Evolutionary conservation across 1,140 invertebrate genomes (phyloP).

Genomic region (Ceratitis capitata): DNA sequence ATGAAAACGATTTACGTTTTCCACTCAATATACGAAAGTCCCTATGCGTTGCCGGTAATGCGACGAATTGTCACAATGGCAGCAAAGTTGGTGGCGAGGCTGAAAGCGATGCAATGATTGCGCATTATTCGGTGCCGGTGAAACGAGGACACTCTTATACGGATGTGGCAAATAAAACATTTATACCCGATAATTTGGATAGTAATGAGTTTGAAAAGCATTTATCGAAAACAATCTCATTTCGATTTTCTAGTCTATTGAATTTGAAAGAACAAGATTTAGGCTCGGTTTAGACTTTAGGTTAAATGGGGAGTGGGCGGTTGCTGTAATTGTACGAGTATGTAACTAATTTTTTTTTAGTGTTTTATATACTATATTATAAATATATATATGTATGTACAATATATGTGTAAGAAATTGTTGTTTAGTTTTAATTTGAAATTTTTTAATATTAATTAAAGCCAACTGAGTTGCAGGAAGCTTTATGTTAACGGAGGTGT

Average conservation of each 20-base stretch:
- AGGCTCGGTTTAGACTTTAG: background rate
- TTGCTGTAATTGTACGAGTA: no score
- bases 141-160: conserved; percentile 60
- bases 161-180: conserved; percentile 62
- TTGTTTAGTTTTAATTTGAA: background rate
- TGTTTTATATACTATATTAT: conserved; percentile 43
- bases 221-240: conserved; percentile 62
- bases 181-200: conserved; percentile 61
- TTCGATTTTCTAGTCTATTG: conserved; percentile 61
- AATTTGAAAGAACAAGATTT: conserved; percentile 59
- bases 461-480: background rate
- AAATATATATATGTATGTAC: background rate
- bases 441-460: background rate
- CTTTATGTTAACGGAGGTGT: background rate
- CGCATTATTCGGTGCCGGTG: conserved; percentile 58
- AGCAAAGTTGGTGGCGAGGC: conserved; percentile 39
- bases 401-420: background rate
- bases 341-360: background rate
- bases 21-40: conserved; percentile 60
- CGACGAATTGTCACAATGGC: conserved; percentile 57
- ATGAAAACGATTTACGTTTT: conserved; percentile 62
- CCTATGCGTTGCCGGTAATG: conserved; percentile 43
- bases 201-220: conserved; percentile 62
- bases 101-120: conserved; percentile 42
- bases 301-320: background rate